These are phyloP conservation scores for Drosophila histrio DNA, from an alignment of 2,888 invertebrate genomes.

Conservation along the genomic window DNA sequence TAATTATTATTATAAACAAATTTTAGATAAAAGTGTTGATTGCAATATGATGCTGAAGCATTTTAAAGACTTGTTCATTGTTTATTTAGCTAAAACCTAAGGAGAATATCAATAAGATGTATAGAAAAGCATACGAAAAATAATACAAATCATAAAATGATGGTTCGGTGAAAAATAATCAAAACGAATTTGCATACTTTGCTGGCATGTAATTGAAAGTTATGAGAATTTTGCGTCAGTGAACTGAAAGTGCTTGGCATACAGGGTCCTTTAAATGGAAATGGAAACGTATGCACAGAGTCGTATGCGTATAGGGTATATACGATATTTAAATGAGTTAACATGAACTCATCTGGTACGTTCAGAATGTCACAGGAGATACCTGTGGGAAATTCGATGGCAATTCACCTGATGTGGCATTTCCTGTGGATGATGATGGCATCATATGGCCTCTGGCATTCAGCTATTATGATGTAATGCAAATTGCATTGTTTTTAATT, in stretches of 20 bases:
- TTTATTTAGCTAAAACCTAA: background rate
- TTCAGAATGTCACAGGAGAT: background rate
- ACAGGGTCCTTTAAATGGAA: conserved; percentile 2
- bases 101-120: no score
- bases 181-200: background rate
- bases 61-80: no score
- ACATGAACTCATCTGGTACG: background rate
- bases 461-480: conserved; percentile 5
- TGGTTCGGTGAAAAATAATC: background rate
- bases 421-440: background rate
- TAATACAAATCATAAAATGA: background rate
- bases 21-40: no score
- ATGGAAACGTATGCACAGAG: background rate
- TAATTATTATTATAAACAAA: background rate
- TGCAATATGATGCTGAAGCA: background rate
- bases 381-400: background rate
- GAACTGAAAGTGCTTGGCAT: background rate
- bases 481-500: conserved; percentile 22
- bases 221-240: background rate
- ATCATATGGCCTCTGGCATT: background rate
- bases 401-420: background rate
- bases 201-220: conserved; percentile 4
- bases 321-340: conserved; percentile 2
- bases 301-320: background rate
- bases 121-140: background rate